Evolutionary conservation across 2,113 vertebrate genomes (phyloP).

Genomic region (Ptyas mucosa): DNA sequence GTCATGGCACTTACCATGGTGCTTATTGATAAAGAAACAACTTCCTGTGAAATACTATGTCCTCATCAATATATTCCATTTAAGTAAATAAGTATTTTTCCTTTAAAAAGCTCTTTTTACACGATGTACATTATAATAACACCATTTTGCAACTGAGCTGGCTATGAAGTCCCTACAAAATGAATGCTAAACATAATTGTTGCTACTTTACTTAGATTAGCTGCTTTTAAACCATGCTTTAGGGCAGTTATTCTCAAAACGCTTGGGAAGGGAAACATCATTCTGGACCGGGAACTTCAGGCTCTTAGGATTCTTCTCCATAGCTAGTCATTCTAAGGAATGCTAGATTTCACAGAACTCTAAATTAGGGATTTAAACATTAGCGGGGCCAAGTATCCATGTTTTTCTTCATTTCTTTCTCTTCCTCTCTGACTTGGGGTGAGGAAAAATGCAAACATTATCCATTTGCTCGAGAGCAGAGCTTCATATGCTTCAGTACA

Average conservation of each 20-base stretch:
- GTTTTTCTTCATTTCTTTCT: neutral
- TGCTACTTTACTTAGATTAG: slow-evolving; percentile 45
- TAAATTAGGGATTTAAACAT: neutral
- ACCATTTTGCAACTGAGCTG: slow-evolving; percentile 56
- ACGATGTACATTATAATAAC: slow-evolving; percentile 50
- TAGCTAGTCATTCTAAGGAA: neutral
- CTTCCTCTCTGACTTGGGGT: neutral
- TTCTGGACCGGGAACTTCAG: neutral
- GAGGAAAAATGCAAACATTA: neutral
- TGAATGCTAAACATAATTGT: slow-evolving; percentile 38
- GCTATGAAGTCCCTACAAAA: slow-evolving; percentile 49
- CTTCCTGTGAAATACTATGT: slow-evolving; percentile 68
- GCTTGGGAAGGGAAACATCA: neutral
- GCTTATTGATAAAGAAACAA: slow-evolving; percentile 77
- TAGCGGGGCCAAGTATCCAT: neutral
- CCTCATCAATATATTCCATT: slow-evolving; percentile 59
- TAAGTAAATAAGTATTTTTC: slow-evolving; percentile 53
- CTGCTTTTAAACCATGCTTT: slow-evolving; percentile 49
- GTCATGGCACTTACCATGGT: slow-evolving; percentile 79
- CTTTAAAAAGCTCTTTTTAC: slow-evolving; percentile 56
- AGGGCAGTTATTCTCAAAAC: neutral
- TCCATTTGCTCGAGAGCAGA: neutral
- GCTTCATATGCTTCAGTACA: neutral
- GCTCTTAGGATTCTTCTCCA: neutral
- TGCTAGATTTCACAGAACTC: neutral